Percentiles rank a stretch among this genome's conserved stretches.
Evolutionary conservation across 2,113 vertebrate species (phyloP).

Genomic region (Pteronura brasiliensis): DNA sequence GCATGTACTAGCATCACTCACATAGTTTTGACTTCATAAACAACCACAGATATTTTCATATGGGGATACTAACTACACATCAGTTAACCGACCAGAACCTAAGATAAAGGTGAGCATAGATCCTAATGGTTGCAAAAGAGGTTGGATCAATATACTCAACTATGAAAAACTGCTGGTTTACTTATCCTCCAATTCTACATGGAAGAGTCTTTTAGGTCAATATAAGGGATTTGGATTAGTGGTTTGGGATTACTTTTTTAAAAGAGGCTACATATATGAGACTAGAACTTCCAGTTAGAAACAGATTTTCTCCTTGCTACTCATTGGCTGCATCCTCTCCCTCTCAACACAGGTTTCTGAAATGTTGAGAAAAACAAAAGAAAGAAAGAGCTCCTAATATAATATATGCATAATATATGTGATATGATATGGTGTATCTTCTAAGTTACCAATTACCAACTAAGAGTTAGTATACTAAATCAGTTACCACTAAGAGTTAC

Average conservation of each 20-base stretch:
- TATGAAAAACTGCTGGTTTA: background rate
- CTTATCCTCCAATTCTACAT: background rate
- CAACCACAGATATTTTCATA: background rate
- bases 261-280: background rate
- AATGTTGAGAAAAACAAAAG: background rate
- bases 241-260: too few relatives aligned
- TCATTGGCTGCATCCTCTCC: background rate
- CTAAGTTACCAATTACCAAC: background rate
- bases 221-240: background rate
- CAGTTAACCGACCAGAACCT: background rate
- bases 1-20: background rate
- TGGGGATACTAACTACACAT: fast-evolving
- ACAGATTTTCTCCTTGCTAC: background rate
- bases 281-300: background rate
- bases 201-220: background rate
- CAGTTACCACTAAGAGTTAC: background rate
- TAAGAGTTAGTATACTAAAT: background rate
- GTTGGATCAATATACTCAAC: background rate
- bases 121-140: background rate
- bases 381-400: background rate
- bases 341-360: background rate
- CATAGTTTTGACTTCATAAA: background rate
- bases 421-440: background rate
- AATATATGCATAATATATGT: background rate
- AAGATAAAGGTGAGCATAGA: background rate